A percentile compares a stretch with the other conserved stretches of the same genome.
These are phyloP conservation scores for Calephelis virginiensis DNA, from an alignment of 1,140 invertebrate genomes.

Conservation along the genomic window DNA sequence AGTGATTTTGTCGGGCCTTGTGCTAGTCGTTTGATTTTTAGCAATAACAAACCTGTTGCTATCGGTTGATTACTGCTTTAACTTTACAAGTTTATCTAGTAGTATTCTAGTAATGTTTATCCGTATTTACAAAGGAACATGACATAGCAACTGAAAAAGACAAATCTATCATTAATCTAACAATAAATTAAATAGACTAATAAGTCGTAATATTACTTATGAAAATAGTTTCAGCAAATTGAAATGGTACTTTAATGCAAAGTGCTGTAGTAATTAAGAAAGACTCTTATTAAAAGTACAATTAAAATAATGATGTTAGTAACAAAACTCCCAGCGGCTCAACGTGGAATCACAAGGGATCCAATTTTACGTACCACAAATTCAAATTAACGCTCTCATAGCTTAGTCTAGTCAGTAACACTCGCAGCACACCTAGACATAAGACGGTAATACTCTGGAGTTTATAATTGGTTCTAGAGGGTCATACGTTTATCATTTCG, in stretches of 20 bases:
- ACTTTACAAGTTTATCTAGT: too few relatives aligned
- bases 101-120: too few relatives aligned
- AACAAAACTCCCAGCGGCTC: conserved; percentile 2
- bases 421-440: conserved; percentile 10
- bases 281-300: neutral
- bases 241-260: neutral
- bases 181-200: too few relatives aligned
- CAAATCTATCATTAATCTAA: too few relatives aligned
- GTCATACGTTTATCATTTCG: conserved; percentile 34
- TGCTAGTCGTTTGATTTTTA: too few relatives aligned
- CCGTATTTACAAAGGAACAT: too few relatives aligned
- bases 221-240: neutral
- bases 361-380: conserved; percentile 17
- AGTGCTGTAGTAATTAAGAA: neutral
- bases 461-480: conserved; percentile 35
- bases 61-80: too few relatives aligned
- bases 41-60: too few relatives aligned
- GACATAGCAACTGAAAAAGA: too few relatives aligned
- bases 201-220: too few relatives aligned
- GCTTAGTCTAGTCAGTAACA: conserved; percentile 15
- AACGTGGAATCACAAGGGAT: conserved; percentile 3
- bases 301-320: neutral
- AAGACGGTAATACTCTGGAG: conserved; percentile 20
- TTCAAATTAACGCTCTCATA: conserved; percentile 15
- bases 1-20: too few relatives aligned